Base-by-base conservation (phyloP, 2,113 vertebrate genomes). In the Ranitomeya imitator region DNA sequence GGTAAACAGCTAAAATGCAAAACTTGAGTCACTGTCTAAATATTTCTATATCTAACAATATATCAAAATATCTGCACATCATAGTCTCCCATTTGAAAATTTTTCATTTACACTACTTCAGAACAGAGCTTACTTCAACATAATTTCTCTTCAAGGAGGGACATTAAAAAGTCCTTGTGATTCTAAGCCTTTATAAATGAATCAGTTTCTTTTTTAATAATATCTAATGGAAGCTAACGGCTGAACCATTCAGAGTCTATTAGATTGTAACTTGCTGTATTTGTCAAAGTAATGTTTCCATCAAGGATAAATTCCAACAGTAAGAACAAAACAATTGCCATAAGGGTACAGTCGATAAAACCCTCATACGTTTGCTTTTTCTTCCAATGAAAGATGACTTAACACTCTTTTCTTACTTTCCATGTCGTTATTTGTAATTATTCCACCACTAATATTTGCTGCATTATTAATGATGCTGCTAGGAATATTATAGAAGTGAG, bases 211-310 rank as follows among this genome's bases (percentile, higher is more conserved):
- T 86, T 85, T 86, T 79, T 79, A 67, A 86, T 76, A 86, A 57
- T 76, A 51, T 65, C 74, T 86, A 85, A 85, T 60, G 55, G 84
- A 85, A 85, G 84, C 23, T 76, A 86, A 86, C 85, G 45, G 85
- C 59, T 65, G 85, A 65, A 78, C 85, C 74, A 86, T 78, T 86
- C 26, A 86, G 74, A 86, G 59, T 86, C 85, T 86, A 86, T 86
- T 86, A 86, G 57, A 65, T 78, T 86, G 73, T 86, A 86, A 86
- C 74, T 86, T 86, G 71, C 85, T 78, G 79, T 79, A 86, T 86
- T 86, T 86, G 85, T 86, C 60, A 86, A 86, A 86, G 51, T 79
- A 86, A 86, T 86, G 76, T 65, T 86, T 67, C 85, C 23, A 15
- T 79, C 85, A 86, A 86, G 60, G 60, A 86, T 86, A 79, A 79